Base-by-base conservation (phyloP, 1,140 invertebrate species). In the Papilio dardanus region DNA sequence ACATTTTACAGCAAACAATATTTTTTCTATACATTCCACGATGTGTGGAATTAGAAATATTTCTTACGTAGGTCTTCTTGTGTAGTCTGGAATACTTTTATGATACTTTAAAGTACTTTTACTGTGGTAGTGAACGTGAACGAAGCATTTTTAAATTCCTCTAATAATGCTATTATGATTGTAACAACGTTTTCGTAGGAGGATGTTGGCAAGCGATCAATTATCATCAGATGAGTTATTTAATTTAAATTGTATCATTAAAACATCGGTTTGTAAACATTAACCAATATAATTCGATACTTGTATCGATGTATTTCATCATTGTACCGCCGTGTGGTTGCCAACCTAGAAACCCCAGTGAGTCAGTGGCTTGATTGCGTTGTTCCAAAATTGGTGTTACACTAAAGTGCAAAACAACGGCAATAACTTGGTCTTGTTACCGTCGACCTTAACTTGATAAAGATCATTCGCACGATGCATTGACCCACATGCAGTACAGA, bases 391-490 rank as follows among this genome's bases (percentile, higher is more conserved):
- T 33, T 68, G 66, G 66, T 6, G 30, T 33, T 68, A 68, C 30
- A 54, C 31, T 68, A 0, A 68, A 68, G 66, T 35, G 33, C 33
- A 68, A 68, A 68, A 68, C 66, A 68, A 68, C n/a, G 3, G 66
- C 66, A 68, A 68, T 35, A 68, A 68, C 16, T 33, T 68, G n/a
- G 66, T 37, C 66, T 65, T 54, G 50, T 54, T 54, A 10, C 50
- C 21, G 21, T 24, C 50, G 50, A 24, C 50, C 50, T 54, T 10
- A 24, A 24, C 50, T 24, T 24, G 50, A 54, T 54, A 54, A 54
- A 54, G 50, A 54, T 54, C 50, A 24, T 54, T 54, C 24, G 21
- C 7, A 54, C 50, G 19, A 54, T 54, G 21, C 50, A 54, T 54
- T 54, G 50, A 54, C 50, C 50, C 50, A 54, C 50, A 54, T 54